Conservation (phyloP, 2,888 invertebrate genomes). For the Rhaphigaster nebulosa region DNA sequence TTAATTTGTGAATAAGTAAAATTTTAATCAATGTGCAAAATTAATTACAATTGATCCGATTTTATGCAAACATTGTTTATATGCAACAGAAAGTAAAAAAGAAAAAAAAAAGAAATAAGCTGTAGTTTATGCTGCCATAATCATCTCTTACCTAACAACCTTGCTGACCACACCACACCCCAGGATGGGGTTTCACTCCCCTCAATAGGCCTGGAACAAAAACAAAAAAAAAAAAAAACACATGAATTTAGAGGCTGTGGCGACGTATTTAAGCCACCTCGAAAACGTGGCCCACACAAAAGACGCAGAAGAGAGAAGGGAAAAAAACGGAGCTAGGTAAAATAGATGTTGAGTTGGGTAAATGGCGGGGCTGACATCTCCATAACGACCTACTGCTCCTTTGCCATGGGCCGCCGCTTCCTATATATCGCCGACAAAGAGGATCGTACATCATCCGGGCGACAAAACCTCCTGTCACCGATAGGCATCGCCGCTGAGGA, state of each 20-base stretch:
- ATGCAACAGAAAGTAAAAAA: background rate
- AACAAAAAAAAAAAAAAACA: conserved; percentile 39
- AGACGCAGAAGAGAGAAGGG: background rate
- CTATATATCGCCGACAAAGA: conserved; percentile 27
- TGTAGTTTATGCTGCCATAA: background rate
- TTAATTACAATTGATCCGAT: no score
- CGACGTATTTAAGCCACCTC: conserved; percentile 29
- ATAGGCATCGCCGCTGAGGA: background rate
- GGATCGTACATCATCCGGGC: conserved; percentile 50
- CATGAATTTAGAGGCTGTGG: conserved; percentile 40
- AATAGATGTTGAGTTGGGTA: conserved; percentile 51
- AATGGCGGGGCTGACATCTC: conserved; percentile 56
- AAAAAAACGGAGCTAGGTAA: conserved; percentile 51
- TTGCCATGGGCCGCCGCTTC: background rate
- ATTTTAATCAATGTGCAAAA: no score
- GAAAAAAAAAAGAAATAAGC: background rate
- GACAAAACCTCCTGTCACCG: conserved; percentile 53
- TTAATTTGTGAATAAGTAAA: no score
- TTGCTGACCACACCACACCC: conserved; percentile 13
- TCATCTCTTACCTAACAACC: background rate
- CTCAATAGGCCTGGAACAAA: conserved; percentile 18
- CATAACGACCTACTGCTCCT: conserved; percentile 36
- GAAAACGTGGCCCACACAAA: conserved; percentile 48
- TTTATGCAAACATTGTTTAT: background rate
- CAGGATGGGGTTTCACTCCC: background rate